A percentile compares a stretch with the other conserved stretches of the same genome.
These are phyloP conservation scores for Oryzias dopingdopingensis DNA, from an alignment of 2,797 vertebrate species.

Conservation along the genomic window DNA sequence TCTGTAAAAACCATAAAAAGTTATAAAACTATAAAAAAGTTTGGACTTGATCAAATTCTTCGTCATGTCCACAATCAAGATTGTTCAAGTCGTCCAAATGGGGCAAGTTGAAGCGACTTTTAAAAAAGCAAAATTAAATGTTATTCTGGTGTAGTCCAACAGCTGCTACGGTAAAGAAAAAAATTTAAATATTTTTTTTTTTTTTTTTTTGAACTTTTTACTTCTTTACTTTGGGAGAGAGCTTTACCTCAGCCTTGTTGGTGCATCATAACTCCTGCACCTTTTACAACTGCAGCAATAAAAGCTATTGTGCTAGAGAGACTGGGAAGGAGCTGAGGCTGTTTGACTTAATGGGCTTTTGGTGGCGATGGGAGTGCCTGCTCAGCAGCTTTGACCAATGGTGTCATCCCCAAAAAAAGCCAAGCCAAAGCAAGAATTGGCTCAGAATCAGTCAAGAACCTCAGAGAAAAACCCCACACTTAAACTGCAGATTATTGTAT, in stretches of 20 bases:
- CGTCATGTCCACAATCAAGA: too few species aligned
- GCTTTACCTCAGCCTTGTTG: background rate
- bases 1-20: too few species aligned
- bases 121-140: too few species aligned
- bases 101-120: too few species aligned
- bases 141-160: too few species aligned
- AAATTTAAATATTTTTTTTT: too few species aligned
- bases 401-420: conserved; percentile 23
- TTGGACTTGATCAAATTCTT: too few species aligned
- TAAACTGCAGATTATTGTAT: conserved; percentile 12
- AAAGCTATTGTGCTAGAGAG: conserved; percentile 13
- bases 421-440: conserved; percentile 31
- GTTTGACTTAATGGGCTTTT: conserved; percentile 44
- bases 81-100: too few species aligned
- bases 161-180: too few species aligned
- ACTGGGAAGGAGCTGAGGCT: conserved; percentile 17
- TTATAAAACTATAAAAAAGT: too few species aligned
- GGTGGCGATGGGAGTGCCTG: conserved; percentile 22
- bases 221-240: background rate
- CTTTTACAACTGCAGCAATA: conserved; percentile 20
- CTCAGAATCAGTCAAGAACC: conserved; percentile 23
- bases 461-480: conserved; percentile 12
- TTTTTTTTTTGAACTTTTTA: background rate
- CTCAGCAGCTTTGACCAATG: conserved; percentile 44
- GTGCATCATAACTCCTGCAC: conserved; percentile 6